Conservation (phyloP, 30 jellyfish, hydroid and myxozoan genomes). For the Haliclystus octoradiatus region DNA sequence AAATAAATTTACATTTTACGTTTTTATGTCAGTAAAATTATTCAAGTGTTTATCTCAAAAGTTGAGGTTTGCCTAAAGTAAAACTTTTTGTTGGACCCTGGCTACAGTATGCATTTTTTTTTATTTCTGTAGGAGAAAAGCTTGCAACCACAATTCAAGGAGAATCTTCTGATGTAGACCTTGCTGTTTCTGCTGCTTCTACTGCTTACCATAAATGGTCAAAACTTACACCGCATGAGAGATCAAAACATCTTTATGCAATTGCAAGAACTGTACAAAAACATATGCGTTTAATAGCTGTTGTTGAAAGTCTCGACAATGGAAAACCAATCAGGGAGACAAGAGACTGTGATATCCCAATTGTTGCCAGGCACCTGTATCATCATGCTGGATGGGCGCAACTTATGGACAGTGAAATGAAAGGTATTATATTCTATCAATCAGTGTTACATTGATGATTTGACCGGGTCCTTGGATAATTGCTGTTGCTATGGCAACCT, state of each 20-base stretch:
- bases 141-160: slow-evolving; percentile 91
- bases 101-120: no score
- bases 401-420: slow-evolving; percentile 91
- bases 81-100: no score
- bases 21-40: no score
- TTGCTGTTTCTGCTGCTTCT: slow-evolving; percentile 87
- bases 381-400: slow-evolving; percentile 99
- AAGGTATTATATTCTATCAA: no score
- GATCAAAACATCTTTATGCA: slow-evolving; percentile 84
- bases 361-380: slow-evolving; percentile 88
- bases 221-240: slow-evolving; percentile 49
- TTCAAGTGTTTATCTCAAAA: no score
- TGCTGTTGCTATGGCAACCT: no score
- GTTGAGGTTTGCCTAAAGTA: no score
- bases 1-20: no score
- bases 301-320: slow-evolving; percentile 84
- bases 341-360: slow-evolving; percentile 80
- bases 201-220: slow-evolving; percentile 73
- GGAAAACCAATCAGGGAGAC: slow-evolving; percentile 95
- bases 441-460: no score
- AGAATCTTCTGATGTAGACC: slow-evolving; percentile 55
- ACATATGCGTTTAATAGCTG: slow-evolving; percentile 88
- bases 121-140: slow-evolving; percentile 50
- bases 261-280: slow-evolving; percentile 94
- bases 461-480: no score